Evolutionary conservation across 2,888 invertebrate genomes (phyloP).

Genomic region (Strigamia maritima): DNA sequence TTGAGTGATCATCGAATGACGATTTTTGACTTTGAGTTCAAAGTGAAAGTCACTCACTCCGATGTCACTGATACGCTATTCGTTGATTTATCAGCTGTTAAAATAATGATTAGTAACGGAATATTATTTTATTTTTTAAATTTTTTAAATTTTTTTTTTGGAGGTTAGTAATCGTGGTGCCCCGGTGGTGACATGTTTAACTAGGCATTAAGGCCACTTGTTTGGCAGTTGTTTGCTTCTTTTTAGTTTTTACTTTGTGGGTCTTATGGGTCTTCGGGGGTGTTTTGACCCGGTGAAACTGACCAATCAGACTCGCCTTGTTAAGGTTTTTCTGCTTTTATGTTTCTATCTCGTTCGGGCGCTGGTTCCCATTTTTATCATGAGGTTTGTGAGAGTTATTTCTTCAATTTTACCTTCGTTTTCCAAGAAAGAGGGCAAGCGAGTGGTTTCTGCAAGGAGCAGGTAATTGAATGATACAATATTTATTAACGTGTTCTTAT

Average conservation of each 20-base stretch:
- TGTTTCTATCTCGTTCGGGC: neutral
- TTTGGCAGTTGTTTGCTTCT: neutral
- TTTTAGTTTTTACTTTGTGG: neutral
- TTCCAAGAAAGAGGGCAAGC: neutral
- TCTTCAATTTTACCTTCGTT: neutral
- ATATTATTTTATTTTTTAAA: neutral
- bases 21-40: neutral
- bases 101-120: neutral
- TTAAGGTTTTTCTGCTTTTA: neutral
- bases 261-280: neutral
- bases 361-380: neutral
- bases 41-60: slow-evolving; percentile 6
- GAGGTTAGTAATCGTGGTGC: too few relatives aligned
- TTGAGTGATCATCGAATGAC: neutral
- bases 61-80: neutral
- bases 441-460: neutral
- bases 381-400: neutral
- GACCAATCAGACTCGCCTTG: neutral
- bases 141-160: neutral
- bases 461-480: neutral
- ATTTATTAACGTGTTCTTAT: neutral
- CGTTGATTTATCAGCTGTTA: neutral
- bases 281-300: neutral
- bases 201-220: neutral
- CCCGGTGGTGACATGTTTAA: neutral